Base-by-base conservation (phyloP, 2,888 invertebrate species). In the Lepidocyrtoides sp. region DNA sequence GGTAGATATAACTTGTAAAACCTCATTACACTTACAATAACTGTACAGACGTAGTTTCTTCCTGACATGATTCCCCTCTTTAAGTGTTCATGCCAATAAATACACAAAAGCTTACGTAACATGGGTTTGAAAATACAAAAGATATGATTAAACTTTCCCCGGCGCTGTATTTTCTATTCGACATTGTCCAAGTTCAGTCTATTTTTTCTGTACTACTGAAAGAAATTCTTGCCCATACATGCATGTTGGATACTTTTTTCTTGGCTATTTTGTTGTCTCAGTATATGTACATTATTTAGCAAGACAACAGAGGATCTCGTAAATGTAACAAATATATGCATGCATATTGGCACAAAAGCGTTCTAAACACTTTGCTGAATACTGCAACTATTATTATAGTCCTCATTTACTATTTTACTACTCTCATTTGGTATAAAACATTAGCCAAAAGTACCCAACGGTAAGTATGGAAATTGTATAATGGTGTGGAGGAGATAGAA, bases 111-210 rank as follows among this genome's bases (percentile, higher is more conserved):
- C 8, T 8, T 10, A 44, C 44, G 2, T 63, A 54, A 48, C 2
- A 10, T 48, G 48, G 48, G 12, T 48, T 54, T 54, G 5, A 20
- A 54, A 17, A 17, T 54, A n/a, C 57, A 57, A 2, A 20, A 57
- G 57, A 54, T 54, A 41, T 41, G 12, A 23, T 20, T 23, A 57
- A 17, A 57, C 57, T 57, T 54, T 54, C 12, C 8, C 57, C 2
- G 12, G 12, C n/a, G 14, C 17, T 57, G 23, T 20, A 7, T n/a
- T 57, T 57, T 23, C 51, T 20, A 2, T 8, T 57, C 57, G n/a
- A n/a, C 12, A 57, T 66, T 69, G 66, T 69, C 69, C 51, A 84
- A 69, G 69, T 84, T 69, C 66, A 83, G 20, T 57, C 23, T 57
- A 20, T 17, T 20, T 23, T 23, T n/a, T 7, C 20, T 36, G 7